phyloP scores from a whole-genome alignment of 2,888 invertebrate genomes.

The Lithodes maja region DNA sequence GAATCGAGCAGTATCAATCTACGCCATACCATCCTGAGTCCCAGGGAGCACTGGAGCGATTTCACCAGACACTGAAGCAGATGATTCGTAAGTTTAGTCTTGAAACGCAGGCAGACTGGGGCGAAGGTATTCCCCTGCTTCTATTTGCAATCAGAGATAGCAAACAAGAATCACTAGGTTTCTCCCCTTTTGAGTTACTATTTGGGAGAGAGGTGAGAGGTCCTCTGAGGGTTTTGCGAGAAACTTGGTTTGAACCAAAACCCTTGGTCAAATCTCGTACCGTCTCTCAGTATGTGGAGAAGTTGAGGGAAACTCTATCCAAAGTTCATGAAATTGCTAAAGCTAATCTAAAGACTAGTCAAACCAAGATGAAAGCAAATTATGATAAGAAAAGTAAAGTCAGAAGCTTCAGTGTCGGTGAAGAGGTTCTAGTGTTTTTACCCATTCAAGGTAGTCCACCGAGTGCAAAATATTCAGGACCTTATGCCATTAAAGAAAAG shows the following conservation, averaged over 20 bases:
- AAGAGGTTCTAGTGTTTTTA: neutral
- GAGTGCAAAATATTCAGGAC: too few relatives aligned
- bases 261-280: neutral
- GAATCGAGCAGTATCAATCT: neutral
- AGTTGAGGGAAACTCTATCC: neutral
- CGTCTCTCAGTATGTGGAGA: neutral
- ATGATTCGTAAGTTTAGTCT: constrained; percentile 11
- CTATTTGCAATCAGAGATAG: constrained; percentile 31
- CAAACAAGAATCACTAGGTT: constrained; percentile 25
- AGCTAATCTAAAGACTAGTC: neutral
- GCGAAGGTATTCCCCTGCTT: neutral
- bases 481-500: too few relatives aligned
- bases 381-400: neutral
- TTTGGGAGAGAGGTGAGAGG: constrained; percentile 19
- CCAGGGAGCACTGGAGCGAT: constrained; percentile 25
- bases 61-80: constrained; percentile 7
- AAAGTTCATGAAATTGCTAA: neutral
- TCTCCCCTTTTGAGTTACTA: constrained; percentile 27
- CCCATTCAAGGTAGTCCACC: too few relatives aligned
- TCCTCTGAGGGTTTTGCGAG: neutral
- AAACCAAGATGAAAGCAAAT: neutral
- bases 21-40: constrained; percentile 2
- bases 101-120: constrained; percentile 12
- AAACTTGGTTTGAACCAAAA: neutral
- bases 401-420: neutral